These are phyloP conservation scores for Triplophysa bombifrons DNA, from an alignment of 2,797 vertebrate species.

Conservation along the genomic window DNA sequence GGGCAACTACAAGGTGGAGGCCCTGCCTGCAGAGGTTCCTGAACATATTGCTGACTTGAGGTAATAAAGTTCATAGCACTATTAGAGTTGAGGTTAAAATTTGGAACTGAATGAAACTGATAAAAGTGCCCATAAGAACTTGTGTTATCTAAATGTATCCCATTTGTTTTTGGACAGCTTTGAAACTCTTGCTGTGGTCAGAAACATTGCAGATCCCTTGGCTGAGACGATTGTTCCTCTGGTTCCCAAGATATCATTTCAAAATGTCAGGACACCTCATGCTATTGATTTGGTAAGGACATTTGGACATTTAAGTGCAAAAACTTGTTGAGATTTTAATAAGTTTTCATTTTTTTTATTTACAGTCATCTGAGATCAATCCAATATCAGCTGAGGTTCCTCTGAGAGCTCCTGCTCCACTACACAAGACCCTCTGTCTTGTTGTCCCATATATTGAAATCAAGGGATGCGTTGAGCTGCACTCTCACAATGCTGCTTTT, in stretches of 20 bases:
- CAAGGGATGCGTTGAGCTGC: conserved; percentile 71
- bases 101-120: no score
- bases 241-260: conserved; percentile 56
- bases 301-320: conserved; percentile 53
- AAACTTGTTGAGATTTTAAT: conserved; percentile 25
- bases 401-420: conserved; percentile 29
- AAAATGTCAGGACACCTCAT: conserved; percentile 2
- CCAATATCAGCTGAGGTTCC: conserved; percentile 34
- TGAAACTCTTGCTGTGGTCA: conserved; percentile 78
- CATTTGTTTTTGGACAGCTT: conserved; percentile 70
- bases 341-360: conserved; percentile 64
- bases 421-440: conserved; percentile 67
- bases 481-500: conserved; percentile 70
- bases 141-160: neutral
- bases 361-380: conserved; percentile 55
- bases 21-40: conserved; percentile 72
- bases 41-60: conserved; percentile 69
- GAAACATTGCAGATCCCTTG: conserved; percentile 75
- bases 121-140: no score
- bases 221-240: conserved; percentile 71
- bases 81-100: no score
- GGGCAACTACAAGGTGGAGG: conserved; percentile 76
- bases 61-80: conserved; percentile 54
- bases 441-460: conserved; percentile 67
- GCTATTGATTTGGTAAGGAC: conserved; percentile 67